phyloP scores from a whole-genome alignment of 1,140 invertebrate species.

The Heliconius nattereri region DNA sequence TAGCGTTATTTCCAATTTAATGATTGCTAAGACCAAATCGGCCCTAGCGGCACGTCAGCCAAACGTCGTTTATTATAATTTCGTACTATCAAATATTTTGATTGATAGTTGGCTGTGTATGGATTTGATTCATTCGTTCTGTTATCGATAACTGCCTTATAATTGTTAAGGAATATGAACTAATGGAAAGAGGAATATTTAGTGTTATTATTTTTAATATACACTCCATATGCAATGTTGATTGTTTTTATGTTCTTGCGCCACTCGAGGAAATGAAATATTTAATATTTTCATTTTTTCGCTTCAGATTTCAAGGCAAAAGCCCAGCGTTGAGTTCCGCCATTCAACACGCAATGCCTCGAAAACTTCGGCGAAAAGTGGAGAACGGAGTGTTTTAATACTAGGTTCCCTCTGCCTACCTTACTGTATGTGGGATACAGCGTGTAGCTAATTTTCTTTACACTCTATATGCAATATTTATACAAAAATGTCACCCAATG shows the following conservation, averaged over 20 bases:
- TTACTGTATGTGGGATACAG: no score
- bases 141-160: neutral
- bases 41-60: constrained; percentile 66
- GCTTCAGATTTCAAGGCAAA: no score
- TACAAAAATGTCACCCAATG: neutral
- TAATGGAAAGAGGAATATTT: neutral
- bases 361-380: no score
- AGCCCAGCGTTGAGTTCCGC: no score
- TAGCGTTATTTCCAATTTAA: constrained; percentile 80
- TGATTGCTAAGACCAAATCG: constrained; percentile 78
- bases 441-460: no score
- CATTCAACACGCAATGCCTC: no score
- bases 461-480: neutral
- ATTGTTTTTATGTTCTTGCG: neutral
- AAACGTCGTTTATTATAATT: constrained; percentile 59
- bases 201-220: neutral
- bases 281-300: no score
- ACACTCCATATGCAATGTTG: no score
- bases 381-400: no score
- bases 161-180: neutral
- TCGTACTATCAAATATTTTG: constrained; percentile 46
- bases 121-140: neutral
- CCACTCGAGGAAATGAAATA: no score
- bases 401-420: no score
- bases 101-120: constrained; percentile 39